Conservation (phyloP, 1,140 invertebrate species). For the Procambarus clarkii region DNA sequence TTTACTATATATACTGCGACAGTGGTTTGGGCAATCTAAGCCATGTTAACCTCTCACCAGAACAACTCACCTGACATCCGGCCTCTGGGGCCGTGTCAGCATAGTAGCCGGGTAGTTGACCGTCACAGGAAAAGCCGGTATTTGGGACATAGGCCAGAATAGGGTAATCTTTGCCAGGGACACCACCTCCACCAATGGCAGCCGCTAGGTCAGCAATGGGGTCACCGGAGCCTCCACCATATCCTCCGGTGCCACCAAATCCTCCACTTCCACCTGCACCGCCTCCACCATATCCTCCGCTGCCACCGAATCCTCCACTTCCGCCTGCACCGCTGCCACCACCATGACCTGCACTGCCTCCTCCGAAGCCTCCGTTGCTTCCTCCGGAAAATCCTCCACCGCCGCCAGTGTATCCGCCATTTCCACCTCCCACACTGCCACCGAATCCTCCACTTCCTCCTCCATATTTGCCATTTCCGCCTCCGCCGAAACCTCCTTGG, state of each 20-base stretch:
- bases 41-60: no score
- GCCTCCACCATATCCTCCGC: background rate
- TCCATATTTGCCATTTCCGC: background rate
- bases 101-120: slow-evolving; percentile 76
- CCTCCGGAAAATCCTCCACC: background rate
- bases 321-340: background rate
- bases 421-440: background rate
- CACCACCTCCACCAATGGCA: slow-evolving; percentile 73
- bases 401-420: background rate
- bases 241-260: background rate
- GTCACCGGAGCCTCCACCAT: background rate
- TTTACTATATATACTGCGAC: no score
- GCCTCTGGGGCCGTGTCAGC: slow-evolving; percentile 75
- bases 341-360: background rate
- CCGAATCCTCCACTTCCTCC: background rate
- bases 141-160: slow-evolving; percentile 74
- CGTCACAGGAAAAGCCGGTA: slow-evolving; percentile 76
- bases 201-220: slow-evolving; percentile 32
- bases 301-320: background rate
- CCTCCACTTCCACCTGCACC: background rate
- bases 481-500: background rate
- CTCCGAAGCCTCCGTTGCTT: slow-evolving; percentile 10
- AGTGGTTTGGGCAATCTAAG: no score
- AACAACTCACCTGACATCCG: slow-evolving; percentile 41
- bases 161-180: slow-evolving; percentile 74